Conservation (phyloP, 1,140 invertebrate genomes). For the Diachasma alloeum region DNA sequence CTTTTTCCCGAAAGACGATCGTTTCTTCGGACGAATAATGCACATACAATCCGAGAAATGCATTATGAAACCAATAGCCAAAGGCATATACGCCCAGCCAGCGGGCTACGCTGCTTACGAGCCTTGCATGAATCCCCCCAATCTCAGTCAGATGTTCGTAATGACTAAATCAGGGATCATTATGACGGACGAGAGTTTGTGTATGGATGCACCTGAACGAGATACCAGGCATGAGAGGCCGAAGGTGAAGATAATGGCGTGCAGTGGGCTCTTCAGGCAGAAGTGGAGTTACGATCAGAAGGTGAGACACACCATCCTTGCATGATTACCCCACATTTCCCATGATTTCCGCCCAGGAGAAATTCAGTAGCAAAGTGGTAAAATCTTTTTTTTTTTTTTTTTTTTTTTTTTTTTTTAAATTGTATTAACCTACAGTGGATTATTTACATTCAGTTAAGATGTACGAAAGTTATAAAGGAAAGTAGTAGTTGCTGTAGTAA, state of each 20-base stretch:
- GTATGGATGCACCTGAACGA: slow-evolving; percentile 73
- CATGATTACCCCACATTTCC: no score
- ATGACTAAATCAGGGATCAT: slow-evolving; percentile 72
- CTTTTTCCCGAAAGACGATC: slow-evolving; percentile 84
- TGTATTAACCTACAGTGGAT: no score
- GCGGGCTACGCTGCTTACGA: slow-evolving; percentile 71
- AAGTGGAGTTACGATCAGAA: slow-evolving; percentile 71
- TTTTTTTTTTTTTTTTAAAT: no score
- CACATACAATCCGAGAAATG: slow-evolving; percentile 67
- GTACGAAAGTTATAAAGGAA: no score
- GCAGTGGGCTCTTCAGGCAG: slow-evolving; percentile 70
- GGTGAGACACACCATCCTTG: slow-evolving; percentile 47
- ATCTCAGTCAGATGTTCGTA: slow-evolving; percentile 78
- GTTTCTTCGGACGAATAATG: slow-evolving; percentile 81
- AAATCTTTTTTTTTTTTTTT: no score
- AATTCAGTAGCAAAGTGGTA: no score
- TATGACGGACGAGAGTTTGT: slow-evolving; percentile 79
- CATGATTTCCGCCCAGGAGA: not conserved
- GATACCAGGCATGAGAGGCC: slow-evolving; percentile 59
- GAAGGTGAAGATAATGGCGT: slow-evolving; percentile 74
- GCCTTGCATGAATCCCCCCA: slow-evolving; percentile 61
- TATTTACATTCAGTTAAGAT: no score
- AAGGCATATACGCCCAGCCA: slow-evolving; percentile 68
- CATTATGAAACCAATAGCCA: slow-evolving; percentile 68
- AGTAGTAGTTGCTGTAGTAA: no score